A percentile compares a stretch with the other conserved stretches of the same genome.
Conservation (phyloP, 2,797 vertebrate genomes). For the Galago senegalensis region DNA sequence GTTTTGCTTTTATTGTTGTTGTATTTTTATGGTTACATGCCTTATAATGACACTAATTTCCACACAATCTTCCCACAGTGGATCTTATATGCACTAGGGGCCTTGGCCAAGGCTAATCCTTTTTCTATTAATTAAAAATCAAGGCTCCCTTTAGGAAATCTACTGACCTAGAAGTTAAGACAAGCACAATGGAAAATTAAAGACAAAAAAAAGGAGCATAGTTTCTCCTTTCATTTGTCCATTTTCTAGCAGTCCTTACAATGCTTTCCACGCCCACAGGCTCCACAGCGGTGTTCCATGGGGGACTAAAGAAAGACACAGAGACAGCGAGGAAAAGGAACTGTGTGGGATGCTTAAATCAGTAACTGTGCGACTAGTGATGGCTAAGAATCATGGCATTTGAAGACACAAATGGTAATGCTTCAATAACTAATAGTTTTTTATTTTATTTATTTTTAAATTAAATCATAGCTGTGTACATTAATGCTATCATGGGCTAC, state of each 20-base stretch:
- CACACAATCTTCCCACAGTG: background rate
- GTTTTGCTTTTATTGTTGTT: background rate
- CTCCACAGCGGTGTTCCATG: background rate
- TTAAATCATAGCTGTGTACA: too few relatives aligned
- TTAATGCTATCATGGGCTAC: too few relatives aligned
- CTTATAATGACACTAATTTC: background rate
- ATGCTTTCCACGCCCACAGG: background rate
- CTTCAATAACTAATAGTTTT: background rate
- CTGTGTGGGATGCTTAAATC: background rate
- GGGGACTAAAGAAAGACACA: background rate
- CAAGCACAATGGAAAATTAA: background rate
- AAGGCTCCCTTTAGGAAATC: conserved; percentile 54
- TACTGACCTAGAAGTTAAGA: conserved; percentile 71
- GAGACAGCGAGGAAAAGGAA: background rate
- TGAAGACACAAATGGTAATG: background rate
- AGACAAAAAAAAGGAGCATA: background rate
- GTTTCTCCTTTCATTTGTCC: background rate
- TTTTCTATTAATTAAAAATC: conserved; percentile 72
- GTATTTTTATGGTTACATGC: background rate
- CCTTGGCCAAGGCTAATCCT: background rate
- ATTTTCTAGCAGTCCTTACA: background rate
- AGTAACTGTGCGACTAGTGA: background rate
- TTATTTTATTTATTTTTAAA: background rate
- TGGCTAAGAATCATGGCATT: background rate
- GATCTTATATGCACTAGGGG: background rate